A percentile compares a stretch with the other conserved stretches of the same genome.
phyloP scores from a whole-genome alignment of 2,888 invertebrate species.

The Phoenoteleia sp. region DNA sequence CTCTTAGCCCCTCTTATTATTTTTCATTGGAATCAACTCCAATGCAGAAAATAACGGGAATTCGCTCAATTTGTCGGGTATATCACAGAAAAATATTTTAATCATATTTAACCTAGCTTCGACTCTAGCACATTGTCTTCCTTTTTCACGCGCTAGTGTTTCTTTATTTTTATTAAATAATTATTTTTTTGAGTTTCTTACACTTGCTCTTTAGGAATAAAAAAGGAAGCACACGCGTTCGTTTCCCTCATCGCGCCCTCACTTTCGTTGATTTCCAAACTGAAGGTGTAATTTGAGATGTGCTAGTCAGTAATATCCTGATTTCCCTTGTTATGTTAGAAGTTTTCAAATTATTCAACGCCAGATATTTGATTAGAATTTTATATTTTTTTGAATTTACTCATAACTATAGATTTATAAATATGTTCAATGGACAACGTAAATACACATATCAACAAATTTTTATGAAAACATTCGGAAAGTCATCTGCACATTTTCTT shows the following conservation, averaged over 20 bases:
- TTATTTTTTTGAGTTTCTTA: slow-evolving; percentile 37
- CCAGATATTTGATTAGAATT: slow-evolving; percentile 11
- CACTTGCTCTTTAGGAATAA: slow-evolving; percentile 69
- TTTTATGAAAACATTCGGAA: background rate
- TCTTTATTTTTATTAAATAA: slow-evolving; percentile 42
- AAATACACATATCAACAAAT: background rate
- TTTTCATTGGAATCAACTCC: slow-evolving; percentile 57
- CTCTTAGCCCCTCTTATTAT: too few relatives aligned
- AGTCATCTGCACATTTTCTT: too few relatives aligned
- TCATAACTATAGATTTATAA: slow-evolving; percentile 31
- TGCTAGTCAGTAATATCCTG: background rate
- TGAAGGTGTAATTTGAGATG: slow-evolving; percentile 16
- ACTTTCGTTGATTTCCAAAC: slow-evolving; percentile 35
- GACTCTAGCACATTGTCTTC: slow-evolving; percentile 59
- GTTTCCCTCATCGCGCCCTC: slow-evolving; percentile 57
- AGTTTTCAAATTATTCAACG: slow-evolving; percentile 15
- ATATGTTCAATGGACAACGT: slow-evolving; percentile 27
- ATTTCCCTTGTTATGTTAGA: background rate
- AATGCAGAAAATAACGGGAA: slow-evolving; percentile 76
- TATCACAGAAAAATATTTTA: slow-evolving; percentile 86
- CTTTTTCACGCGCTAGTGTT: slow-evolving; percentile 50
- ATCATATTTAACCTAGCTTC: slow-evolving; percentile 77
- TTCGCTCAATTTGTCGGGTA: slow-evolving; percentile 79
- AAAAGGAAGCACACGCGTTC: slow-evolving; percentile 70
- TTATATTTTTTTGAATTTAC: slow-evolving; percentile 1